Percentiles rank a stretch among this genome's conserved stretches.
phyloP scores from a whole-genome alignment of 2,797 vertebrate species.

The Crocodylus rhombifer region DNA sequence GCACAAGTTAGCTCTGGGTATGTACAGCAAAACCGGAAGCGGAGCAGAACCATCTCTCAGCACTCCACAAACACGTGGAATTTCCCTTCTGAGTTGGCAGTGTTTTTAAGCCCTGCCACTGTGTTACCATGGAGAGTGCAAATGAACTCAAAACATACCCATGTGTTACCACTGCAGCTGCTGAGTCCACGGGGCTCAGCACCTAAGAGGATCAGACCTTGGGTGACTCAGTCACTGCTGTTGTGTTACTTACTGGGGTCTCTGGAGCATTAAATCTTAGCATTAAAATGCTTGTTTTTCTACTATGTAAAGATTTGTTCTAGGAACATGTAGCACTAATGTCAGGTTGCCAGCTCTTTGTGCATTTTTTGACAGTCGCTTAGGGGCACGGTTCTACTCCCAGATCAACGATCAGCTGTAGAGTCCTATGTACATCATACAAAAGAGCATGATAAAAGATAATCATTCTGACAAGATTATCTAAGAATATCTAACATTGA shows the following conservation, averaged over 20 bases:
- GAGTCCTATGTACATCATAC: background rate
- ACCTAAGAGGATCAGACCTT: background rate
- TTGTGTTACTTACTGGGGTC: background rate
- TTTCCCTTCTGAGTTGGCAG: background rate
- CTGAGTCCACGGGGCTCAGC: background rate
- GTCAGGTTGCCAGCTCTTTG: background rate
- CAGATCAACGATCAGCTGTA: background rate
- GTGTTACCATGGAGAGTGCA: background rate
- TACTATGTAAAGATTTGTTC: background rate
- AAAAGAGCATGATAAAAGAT: background rate
- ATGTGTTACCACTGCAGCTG: background rate
- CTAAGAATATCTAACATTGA: accelerated
- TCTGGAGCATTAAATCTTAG: background rate
- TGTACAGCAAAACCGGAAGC: background rate
- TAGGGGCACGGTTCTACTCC: background rate
- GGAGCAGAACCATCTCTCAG: background rate
- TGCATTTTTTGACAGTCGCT: background rate
- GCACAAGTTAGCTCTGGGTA: background rate
- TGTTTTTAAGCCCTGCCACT: background rate
- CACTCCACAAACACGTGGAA: background rate
- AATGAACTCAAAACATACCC: background rate
- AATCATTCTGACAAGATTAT: background rate
- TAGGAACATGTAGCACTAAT: background rate
- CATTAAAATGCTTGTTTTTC: background rate
- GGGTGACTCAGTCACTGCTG: background rate